phyloP scores from a whole-genome alignment of 2,888 invertebrate species.

The Tiliacea citrago region DNA sequence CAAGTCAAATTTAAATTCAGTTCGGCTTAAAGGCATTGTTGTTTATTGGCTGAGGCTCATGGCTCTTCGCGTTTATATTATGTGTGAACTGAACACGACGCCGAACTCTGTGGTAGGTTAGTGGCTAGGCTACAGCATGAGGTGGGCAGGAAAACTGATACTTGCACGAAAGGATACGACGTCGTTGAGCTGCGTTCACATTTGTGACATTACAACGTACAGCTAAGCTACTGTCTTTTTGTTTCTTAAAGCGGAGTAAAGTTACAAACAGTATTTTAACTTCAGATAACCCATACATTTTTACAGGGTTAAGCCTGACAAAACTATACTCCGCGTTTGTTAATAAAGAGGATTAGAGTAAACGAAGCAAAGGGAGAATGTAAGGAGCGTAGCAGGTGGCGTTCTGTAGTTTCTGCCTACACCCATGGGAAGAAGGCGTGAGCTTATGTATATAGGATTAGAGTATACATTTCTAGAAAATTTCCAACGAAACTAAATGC shows the following conservation, averaged over 20 bases:
- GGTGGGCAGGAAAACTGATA: not conserved
- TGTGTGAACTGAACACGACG: conserved; percentile 50
- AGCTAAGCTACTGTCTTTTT: not conserved
- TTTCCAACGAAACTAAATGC: not conserved
- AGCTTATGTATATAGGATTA: not conserved
- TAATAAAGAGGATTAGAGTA: not conserved
- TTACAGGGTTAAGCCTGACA: not conserved
- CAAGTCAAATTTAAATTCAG: conserved; percentile 69
- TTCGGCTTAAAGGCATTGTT: conserved; percentile 73
- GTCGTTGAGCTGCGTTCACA: not conserved
- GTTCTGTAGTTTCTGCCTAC: too few relatives aligned
- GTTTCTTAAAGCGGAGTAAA: not conserved
- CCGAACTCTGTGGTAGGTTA: conserved; percentile 1
- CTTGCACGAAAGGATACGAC: not conserved
- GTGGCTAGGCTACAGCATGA: not conserved
- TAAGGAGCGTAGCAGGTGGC: not conserved
- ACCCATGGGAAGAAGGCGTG: too few relatives aligned
- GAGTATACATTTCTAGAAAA: not conserved
- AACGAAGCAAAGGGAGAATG: too few relatives aligned
- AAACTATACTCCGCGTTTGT: not conserved
- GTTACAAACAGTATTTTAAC: not conserved
- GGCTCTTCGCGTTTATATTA: conserved; percentile 40
- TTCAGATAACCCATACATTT: not conserved
- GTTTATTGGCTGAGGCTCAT: conserved; percentile 65
- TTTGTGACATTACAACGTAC: not conserved